Conservation (phyloP, 2,113 vertebrate species). For the Proteles cristata region DNA sequence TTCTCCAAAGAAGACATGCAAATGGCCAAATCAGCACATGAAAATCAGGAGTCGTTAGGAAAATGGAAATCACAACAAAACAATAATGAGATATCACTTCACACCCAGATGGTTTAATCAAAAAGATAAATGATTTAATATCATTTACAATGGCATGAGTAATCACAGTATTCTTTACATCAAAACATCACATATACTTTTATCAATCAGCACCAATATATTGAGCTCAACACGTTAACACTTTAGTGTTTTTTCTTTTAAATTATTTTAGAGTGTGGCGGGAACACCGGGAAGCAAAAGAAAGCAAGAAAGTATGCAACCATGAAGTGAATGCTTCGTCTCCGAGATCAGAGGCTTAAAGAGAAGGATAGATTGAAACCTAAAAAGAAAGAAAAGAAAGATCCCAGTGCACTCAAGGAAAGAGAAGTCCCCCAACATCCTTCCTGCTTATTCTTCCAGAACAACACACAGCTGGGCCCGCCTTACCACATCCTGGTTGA, state of each 20-base stretch:
- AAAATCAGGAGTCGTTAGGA: background rate
- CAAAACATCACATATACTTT: background rate
- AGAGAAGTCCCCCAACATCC: too few species aligned
- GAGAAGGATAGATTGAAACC: too few species aligned
- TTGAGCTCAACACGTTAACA: background rate
- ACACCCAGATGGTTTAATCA: background rate
- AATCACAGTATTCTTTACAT: background rate
- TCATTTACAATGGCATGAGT: background rate
- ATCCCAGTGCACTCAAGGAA: too few species aligned
- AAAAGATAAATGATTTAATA: background rate
- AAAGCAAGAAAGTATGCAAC: too few species aligned
- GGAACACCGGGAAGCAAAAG: too few species aligned
- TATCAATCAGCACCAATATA: background rate
- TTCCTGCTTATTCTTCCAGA: too few species aligned
- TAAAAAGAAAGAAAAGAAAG: too few species aligned
- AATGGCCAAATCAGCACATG: background rate
- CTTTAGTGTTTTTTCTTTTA: background rate
- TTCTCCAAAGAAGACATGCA: constrained; percentile 28
- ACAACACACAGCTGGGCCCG: too few species aligned
- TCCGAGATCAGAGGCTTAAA: too few species aligned
- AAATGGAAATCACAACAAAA: constrained; percentile 19
- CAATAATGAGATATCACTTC: background rate
- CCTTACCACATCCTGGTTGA: too few species aligned
- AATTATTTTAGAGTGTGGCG: background rate
- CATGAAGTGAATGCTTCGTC: too few species aligned